A percentile compares a stretch with the other conserved stretches of the same genome.
These are phyloP conservation scores for Eupithecia insigniata DNA, from an alignment of 2,888 invertebrate species.

Conservation along the genomic window DNA sequence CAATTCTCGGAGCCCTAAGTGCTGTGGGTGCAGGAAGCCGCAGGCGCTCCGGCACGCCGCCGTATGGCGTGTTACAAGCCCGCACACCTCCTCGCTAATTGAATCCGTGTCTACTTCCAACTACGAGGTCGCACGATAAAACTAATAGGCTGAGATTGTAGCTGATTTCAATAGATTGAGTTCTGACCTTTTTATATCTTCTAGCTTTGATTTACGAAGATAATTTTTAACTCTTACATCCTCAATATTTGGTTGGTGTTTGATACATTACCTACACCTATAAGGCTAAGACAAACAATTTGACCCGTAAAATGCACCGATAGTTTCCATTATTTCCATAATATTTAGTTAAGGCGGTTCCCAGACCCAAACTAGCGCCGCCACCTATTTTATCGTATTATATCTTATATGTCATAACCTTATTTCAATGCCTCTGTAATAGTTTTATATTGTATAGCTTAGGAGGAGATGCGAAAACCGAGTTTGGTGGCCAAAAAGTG, in stretches of 20 bases:
- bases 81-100: conserved; percentile 71
- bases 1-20: conserved; percentile 60
- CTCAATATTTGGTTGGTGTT: neutral
- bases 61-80: conserved; percentile 65
- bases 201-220: neutral
- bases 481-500: too few relatives aligned
- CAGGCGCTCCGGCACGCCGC: conserved; percentile 59
- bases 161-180: conserved; percentile 10
- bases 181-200: neutral
- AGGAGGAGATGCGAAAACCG: too few relatives aligned
- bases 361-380: too few relatives aligned
- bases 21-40: conserved; percentile 72
- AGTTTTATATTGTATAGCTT: too few relatives aligned
- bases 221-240: neutral
- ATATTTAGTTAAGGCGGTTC: too few relatives aligned
- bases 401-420: too few relatives aligned
- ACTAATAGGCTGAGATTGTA: conserved; percentile 28
- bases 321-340: neutral
- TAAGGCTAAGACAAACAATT: too few relatives aligned
- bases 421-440: too few relatives aligned
- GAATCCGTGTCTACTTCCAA: conserved; percentile 64
- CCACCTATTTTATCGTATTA: too few relatives aligned
- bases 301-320: too few relatives aligned
- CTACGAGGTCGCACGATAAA: conserved; percentile 35
- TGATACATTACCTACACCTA: neutral